phyloP scores from a whole-genome alignment of 2,888 invertebrate species.

The Tipula helvola region DNA sequence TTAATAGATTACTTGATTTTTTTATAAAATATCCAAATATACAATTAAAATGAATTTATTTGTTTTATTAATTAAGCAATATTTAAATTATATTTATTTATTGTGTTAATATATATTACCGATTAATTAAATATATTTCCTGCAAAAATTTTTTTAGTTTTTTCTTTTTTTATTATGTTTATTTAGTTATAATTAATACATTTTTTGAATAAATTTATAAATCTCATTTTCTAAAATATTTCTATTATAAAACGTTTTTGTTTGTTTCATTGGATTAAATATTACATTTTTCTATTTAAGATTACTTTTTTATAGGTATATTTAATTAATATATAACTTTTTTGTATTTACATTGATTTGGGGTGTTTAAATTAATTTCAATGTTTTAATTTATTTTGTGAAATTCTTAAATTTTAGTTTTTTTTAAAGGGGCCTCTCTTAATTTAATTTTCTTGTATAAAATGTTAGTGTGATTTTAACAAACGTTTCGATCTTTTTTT shows the following conservation, averaged over 20 bases:
- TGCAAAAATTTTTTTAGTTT: background rate
- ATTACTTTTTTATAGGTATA: background rate
- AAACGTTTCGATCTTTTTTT: background rate
- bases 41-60: background rate
- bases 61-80: background rate
- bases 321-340: background rate
- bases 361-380: background rate
- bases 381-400: background rate
- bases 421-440: background rate
- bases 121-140: background rate
- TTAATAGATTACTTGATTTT: background rate
- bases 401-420: background rate
- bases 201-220: background rate
- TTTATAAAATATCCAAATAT: constrained; percentile 4
- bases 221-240: background rate
- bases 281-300: background rate
- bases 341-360: background rate
- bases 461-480: background rate
- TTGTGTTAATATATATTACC: background rate
- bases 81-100: background rate
- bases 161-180: background rate
- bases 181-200: background rate
- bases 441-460: background rate
- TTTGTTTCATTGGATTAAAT: background rate
- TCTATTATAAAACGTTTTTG: background rate